Conservation (phyloP, 64 coral and sea anemone species). For the Montipora sp. region DNA sequence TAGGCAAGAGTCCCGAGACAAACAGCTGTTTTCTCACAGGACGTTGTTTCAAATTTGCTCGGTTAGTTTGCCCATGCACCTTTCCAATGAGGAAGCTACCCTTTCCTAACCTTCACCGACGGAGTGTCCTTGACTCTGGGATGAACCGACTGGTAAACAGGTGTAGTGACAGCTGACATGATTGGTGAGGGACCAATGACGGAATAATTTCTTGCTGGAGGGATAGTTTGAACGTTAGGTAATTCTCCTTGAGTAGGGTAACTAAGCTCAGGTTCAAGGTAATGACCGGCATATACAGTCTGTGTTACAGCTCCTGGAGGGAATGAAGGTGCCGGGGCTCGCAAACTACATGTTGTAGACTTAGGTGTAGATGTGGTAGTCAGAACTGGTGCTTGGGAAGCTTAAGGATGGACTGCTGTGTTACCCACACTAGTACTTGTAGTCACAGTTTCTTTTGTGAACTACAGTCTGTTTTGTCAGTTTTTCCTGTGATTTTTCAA, state of each 20-base stretch:
- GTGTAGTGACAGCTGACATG: not conserved
- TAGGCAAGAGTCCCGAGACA: slow-evolving; percentile 37
- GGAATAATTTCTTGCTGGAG: not conserved
- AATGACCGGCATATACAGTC: not conserved
- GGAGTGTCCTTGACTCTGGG: not conserved
- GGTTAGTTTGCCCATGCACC: slow-evolving; percentile 53
- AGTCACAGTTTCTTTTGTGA: too few species aligned
- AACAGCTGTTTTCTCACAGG: slow-evolving; percentile 14
- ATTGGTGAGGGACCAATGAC: not conserved
- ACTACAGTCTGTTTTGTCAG: too few species aligned
- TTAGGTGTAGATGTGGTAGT: not conserved
- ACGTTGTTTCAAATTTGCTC: slow-evolving; percentile 45
- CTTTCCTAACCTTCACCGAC: not conserved
- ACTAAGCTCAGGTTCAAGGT: not conserved
- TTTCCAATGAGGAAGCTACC: slow-evolving; percentile 34
- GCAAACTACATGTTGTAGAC: not conserved
- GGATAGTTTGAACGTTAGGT: not conserved
- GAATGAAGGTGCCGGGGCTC: not conserved
- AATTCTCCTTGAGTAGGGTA: not conserved
- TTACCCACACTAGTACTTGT: too few species aligned
- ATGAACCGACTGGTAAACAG: not conserved
- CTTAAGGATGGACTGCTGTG: too few species aligned
- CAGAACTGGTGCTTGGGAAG: not conserved
- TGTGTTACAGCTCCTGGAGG: not conserved
- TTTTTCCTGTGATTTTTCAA: too few species aligned